These are phyloP conservation scores for Pollicipes pollicipes DNA, from an alignment of 1,140 invertebrate species.

Conservation along the genomic window DNA sequence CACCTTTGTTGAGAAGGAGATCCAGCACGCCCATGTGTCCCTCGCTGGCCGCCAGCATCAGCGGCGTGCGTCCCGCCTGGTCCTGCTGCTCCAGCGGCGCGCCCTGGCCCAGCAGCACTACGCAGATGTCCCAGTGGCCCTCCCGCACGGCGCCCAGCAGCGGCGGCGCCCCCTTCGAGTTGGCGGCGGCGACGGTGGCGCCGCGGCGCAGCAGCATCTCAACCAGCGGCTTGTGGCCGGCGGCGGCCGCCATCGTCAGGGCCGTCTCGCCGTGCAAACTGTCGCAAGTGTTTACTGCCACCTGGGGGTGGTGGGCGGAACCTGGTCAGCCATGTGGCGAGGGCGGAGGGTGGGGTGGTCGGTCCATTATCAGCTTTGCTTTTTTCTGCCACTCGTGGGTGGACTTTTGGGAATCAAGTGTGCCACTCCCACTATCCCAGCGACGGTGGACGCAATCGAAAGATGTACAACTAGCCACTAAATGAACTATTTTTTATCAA, in stretches of 20 bases:
- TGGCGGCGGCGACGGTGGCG: constrained; percentile 49
- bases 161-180: constrained; percentile 52
- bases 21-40: constrained; percentile 38
- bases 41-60: constrained; percentile 79
- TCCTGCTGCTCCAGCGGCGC: constrained; percentile 46
- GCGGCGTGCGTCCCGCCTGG: constrained; percentile 44
- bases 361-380: too few relatives aligned
- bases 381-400: too few relatives aligned
- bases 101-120: constrained; percentile 34
- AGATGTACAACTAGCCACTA: too few relatives aligned
- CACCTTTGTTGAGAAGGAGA: not conserved
- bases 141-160: constrained; percentile 67
- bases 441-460: too few relatives aligned
- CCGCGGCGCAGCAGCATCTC: constrained; percentile 58
- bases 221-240: constrained; percentile 56
- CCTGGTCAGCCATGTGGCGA: too few relatives aligned
- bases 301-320: too few relatives aligned
- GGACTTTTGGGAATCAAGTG: too few relatives aligned
- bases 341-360: too few relatives aligned
- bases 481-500: too few relatives aligned
- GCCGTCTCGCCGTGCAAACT: constrained; percentile 60
- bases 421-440: too few relatives aligned
- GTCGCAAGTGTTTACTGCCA: not conserved
- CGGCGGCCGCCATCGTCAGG: constrained; percentile 62
- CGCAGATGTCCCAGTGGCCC: constrained; percentile 64